Percentiles rank a stretch among this genome's conserved stretches.
phyloP scores from a whole-genome alignment of 2,888 invertebrate genomes.

The Chromoteleia sp. region DNA sequence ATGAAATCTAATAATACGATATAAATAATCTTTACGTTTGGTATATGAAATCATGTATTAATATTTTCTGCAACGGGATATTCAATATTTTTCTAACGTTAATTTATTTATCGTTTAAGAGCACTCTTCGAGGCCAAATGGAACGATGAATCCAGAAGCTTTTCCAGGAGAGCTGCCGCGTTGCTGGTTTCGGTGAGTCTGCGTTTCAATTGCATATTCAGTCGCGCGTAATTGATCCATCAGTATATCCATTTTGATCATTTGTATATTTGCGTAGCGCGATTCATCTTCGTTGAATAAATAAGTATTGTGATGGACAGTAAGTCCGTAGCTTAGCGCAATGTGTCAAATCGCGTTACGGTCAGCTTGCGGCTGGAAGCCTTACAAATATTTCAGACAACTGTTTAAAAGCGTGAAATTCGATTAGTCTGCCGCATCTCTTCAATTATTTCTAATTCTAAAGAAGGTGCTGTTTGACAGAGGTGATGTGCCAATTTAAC shows the following conservation, averaged over 20 bases:
- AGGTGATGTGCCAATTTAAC: neutral
- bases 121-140: constrained; percentile 86
- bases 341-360: constrained; percentile 61
- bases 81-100: neutral
- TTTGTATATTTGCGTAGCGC: constrained; percentile 13
- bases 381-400: constrained; percentile 68
- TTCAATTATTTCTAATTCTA: constrained; percentile 45
- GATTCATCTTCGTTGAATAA: constrained; percentile 46
- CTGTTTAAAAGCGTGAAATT: constrained; percentile 61
- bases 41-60: no score
- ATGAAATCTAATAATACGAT: no score
- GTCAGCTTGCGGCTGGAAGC: constrained; percentile 53
- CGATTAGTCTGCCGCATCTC: constrained; percentile 49
- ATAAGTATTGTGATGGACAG: constrained; percentile 52
- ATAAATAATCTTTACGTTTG: no score
- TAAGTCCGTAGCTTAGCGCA: constrained; percentile 47
- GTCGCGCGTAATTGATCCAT: constrained; percentile 54
- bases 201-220: constrained; percentile 43
- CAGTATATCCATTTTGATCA: constrained; percentile 50
- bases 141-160: constrained; percentile 87
- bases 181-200: constrained; percentile 87
- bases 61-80: neutral
- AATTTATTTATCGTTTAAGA: constrained; percentile 82
- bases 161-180: constrained; percentile 87
- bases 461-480: constrained; percentile 26